Conservation (phyloP, 2,888 invertebrate genomes). For the Thumatha senex region DNA sequence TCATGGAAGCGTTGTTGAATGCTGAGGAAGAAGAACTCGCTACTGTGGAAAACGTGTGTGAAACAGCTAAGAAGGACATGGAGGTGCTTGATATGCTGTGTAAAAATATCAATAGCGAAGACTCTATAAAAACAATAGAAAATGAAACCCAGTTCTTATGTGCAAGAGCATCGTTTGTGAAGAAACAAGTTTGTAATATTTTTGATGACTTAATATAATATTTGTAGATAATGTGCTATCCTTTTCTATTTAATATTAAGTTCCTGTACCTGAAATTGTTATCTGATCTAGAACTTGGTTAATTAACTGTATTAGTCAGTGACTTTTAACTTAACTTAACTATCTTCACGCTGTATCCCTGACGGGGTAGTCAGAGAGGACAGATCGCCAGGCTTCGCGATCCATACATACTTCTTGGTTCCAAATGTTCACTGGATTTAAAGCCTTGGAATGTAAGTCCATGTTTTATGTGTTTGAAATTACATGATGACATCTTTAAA, state of each 20-base stretch:
- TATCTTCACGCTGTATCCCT: no score
- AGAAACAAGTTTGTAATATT: conserved; percentile 31
- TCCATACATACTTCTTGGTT: no score
- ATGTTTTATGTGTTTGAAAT: no score
- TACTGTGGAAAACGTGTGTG: conserved; percentile 64
- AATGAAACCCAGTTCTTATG: conserved; percentile 60
- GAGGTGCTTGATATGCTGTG: conserved; percentile 60
- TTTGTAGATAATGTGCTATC: neutral
- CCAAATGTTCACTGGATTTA: no score
- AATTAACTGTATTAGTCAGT: no score
- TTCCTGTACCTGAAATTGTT: no score
- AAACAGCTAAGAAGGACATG: conserved; percentile 70
- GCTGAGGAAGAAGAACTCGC: conserved; percentile 68
- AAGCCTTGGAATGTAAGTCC: no score
- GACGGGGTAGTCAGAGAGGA: no score
- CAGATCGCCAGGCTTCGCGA: no score
- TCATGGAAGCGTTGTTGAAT: conserved; percentile 67
- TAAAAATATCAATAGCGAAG: conserved; percentile 49
- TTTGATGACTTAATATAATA: conserved; percentile 21
- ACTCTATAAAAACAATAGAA: conserved; percentile 49
- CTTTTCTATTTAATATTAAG: neutral
- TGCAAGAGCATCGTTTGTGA: conserved; percentile 58
- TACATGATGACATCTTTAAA: no score
- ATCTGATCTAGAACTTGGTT: no score
- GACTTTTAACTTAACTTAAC: no score